Evolutionary conservation across 2,113 vertebrate genomes (phyloP).

Genomic region (Gopherus evgoodei): DNA sequence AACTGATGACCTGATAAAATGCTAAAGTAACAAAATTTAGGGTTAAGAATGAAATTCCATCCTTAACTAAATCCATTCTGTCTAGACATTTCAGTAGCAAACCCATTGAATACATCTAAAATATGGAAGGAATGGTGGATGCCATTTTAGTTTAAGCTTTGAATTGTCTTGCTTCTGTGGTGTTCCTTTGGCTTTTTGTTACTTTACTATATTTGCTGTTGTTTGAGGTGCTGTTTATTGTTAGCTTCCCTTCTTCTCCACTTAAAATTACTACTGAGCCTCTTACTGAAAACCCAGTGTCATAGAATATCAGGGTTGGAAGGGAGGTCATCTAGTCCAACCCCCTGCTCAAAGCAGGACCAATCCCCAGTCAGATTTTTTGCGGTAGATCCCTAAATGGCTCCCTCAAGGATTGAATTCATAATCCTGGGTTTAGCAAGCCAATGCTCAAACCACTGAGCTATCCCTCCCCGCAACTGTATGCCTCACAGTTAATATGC

Average conservation of each 20-base stretch:
- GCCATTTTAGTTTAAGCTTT: background rate
- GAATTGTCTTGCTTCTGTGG: background rate
- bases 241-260: background rate
- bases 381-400: too few species aligned
- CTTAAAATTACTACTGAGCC: background rate
- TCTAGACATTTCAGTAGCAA: background rate
- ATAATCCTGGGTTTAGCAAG: too few species aligned
- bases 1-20: conserved; percentile 1
- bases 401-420: too few species aligned
- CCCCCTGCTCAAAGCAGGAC: too few species aligned
- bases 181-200: background rate
- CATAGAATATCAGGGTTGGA: too few species aligned
- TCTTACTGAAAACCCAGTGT: background rate
- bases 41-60: conserved; percentile 12
- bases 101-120: background rate
- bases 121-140: background rate
- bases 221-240: background rate
- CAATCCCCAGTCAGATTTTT: too few species aligned
- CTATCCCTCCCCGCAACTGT: too few species aligned
- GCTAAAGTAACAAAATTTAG: background rate
- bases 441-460: too few species aligned
- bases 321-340: too few species aligned
- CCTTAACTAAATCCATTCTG: background rate
- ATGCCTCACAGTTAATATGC: background rate
- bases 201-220: background rate